Percentiles rank a stretch among this genome's conserved stretches.
These are phyloP conservation scores for Bovichtus diacanthus DNA, from an alignment of 2,797 vertebrate species.

Conservation along the genomic window DNA sequence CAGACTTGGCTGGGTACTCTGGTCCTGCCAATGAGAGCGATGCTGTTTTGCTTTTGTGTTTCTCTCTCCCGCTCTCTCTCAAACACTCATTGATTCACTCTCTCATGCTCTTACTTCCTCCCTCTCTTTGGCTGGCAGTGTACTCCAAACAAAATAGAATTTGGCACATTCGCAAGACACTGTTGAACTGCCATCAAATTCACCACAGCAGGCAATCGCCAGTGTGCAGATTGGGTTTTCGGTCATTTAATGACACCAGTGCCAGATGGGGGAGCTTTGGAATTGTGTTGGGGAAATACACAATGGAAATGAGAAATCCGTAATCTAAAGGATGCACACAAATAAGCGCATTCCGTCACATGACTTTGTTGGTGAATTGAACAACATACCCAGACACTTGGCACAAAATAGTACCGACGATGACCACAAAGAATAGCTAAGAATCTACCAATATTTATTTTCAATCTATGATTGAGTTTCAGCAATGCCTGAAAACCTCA, in stretches of 20 bases:
- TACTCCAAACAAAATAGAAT: constrained; percentile 68
- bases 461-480: background rate
- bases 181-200: constrained; percentile 33
- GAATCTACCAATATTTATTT: background rate
- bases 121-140: constrained; percentile 58
- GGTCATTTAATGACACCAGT: background rate
- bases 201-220: constrained; percentile 18
- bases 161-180: constrained; percentile 55
- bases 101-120: constrained; percentile 40
- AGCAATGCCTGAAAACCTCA: background rate
- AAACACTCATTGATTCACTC: constrained; percentile 54
- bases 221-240: constrained; percentile 17
- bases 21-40: constrained; percentile 53
- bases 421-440: background rate
- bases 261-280: constrained; percentile 4
- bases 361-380: constrained; percentile 5
- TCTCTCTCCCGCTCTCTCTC: constrained; percentile 39
- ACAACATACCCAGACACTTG: background rate
- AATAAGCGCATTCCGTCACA: background rate
- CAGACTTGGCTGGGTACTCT: constrained; percentile 50
- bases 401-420: background rate
- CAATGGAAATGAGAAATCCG: background rate
- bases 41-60: constrained; percentile 58
- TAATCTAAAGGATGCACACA: background rate
- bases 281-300: background rate